Evolutionary conservation across 2,113 vertebrate genomes (phyloP), one percentile per base, ranked within the genome.

Genomic region (Nesogale talazaci): DNA sequence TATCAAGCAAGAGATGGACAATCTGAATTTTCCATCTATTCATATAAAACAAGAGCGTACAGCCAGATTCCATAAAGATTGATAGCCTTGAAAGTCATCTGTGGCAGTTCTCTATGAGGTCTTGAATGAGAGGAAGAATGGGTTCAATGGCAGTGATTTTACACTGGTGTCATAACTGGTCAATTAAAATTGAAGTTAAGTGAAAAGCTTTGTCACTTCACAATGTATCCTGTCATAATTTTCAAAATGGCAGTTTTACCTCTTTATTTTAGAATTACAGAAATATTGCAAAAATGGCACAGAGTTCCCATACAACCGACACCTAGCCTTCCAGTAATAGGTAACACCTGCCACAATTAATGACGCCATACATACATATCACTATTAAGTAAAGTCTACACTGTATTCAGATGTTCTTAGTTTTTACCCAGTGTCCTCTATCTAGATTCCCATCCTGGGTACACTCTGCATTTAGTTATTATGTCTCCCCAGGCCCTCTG

Each of bases 281-380:
- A 93, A 83, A 74, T 82, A n/a, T 67, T 92, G 19, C 59, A 61
- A 86, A 84, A 67, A 77, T 40, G 31, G 61, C 31, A 36, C 22
- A 88, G 36, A 80, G 65, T 89, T 82, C 22, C 12, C 19, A 61
- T 61, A 34, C 42, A 59, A 0, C 27, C 1, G 6, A 10, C 2
- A 57, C 0, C 7, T 16, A 69, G 9, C 80, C 59, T 78, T 81
- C 1, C 23, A 77, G 81, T 59, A 79, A 16, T 23, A 34, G 2
- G 27, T 5, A 56, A 29, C 7, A 27, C n/a, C 38, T 74, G 2
- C 77, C 36, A 20, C 40, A 76, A 16, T 38, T 46, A 86, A 79
- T 57, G 40, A 86, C 25, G 9, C 38, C 25, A 25, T 25, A 65
- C 1, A 34, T 34, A 70, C 2, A 67, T 2, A 38, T n/a, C 46